Percentiles rank a stretch among this genome's conserved stretches.
Conservation (phyloP, 2,888 invertebrate species). For the Trichacis sp. region DNA sequence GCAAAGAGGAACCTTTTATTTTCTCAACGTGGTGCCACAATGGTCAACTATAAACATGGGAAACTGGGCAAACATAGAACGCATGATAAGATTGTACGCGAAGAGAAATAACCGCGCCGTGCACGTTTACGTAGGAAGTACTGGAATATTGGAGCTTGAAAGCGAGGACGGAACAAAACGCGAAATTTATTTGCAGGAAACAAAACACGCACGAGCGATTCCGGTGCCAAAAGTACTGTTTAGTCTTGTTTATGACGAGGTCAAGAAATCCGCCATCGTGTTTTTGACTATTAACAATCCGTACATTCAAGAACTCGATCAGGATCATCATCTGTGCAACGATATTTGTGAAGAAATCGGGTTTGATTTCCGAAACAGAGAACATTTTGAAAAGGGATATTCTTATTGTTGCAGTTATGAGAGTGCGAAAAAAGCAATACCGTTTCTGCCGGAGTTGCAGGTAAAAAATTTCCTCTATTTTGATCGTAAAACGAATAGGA, state of each 20-base stretch:
- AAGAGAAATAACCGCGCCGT: neutral
- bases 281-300: constrained; percentile 24
- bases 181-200: neutral
- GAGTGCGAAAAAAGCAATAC: too few relatives aligned
- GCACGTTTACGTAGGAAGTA: constrained; percentile 16
- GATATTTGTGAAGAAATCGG: neutral
- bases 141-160: neutral
- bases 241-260: constrained; percentile 16
- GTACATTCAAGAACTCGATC: neutral
- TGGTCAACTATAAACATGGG: constrained; percentile 24
- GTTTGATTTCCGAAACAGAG: too few relatives aligned
- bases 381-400: too few relatives aligned
- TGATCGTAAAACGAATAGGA: too few relatives aligned
- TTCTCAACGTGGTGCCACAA: constrained; percentile 19
- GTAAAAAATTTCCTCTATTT: too few relatives aligned
- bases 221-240: constrained; percentile 12
- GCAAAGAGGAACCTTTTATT: constrained; percentile 19
- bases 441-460: too few relatives aligned
- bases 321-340: neutral
- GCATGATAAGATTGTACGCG: constrained; percentile 1
- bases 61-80: constrained; percentile 20
- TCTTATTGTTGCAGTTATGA: too few relatives aligned
- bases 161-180: neutral
- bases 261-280: constrained; percentile 4
- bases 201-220: neutral